Conservation (phyloP, 2,113 vertebrate genomes). For the Callipepla californica region DNA sequence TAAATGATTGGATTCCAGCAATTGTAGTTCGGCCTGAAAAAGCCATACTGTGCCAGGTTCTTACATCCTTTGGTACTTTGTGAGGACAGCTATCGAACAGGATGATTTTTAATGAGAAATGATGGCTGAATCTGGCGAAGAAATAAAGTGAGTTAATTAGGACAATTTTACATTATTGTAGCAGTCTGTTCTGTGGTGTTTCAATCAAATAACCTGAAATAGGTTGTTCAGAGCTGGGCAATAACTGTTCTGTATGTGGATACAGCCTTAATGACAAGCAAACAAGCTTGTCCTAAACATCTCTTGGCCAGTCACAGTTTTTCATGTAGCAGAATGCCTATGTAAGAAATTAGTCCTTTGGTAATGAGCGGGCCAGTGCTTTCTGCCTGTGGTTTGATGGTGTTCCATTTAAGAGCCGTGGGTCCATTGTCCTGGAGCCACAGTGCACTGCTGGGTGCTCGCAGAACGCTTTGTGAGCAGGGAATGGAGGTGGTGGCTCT, state of each 20-base stretch:
- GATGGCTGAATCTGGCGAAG: conserved; percentile 27
- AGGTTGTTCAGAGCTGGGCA: not conserved
- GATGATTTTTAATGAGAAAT: conserved; percentile 12
- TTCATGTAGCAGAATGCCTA: not conserved
- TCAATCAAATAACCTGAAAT: not conserved
- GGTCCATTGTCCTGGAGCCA: rapidly evolving
- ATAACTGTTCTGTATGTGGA: not conserved
- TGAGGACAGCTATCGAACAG: conserved; percentile 17
- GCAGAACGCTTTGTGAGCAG: not conserved
- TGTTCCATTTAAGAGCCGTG: not conserved
- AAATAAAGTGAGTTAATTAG: conserved; percentile 31
- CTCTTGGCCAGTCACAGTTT: rapidly evolving
- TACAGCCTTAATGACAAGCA: not conserved
- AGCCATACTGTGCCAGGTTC: not conserved
- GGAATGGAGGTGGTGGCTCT: not conserved
- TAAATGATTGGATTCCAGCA: not conserved
- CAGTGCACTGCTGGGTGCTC: too few species aligned
- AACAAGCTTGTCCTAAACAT: not conserved
- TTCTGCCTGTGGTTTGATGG: not conserved
- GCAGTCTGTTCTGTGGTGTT: not conserved
- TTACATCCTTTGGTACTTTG: not conserved
- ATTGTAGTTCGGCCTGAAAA: not conserved
- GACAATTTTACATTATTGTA: not conserved
- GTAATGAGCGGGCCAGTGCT: rapidly evolving
- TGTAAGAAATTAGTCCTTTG: rapidly evolving